Conservation (phyloP, 1,140 invertebrate species). For the Lepidurus apus region DNA sequence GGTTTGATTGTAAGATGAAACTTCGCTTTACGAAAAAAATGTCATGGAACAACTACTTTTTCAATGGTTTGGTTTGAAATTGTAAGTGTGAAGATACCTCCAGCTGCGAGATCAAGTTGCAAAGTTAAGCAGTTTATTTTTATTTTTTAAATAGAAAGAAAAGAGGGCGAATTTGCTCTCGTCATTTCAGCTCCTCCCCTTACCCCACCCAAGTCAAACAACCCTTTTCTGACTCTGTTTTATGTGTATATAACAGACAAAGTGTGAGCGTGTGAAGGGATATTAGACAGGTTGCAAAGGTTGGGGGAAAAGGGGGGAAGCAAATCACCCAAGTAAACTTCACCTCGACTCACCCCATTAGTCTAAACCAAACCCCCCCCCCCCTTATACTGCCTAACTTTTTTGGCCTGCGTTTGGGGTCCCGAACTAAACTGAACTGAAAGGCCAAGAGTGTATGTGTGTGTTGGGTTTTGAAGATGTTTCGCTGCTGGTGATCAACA, state of each 20-base stretch:
- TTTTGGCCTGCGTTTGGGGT: not conserved
- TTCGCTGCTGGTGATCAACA: too few relatives aligned
- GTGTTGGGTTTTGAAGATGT: too few relatives aligned
- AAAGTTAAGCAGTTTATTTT: too few relatives aligned
- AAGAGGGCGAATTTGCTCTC: too few relatives aligned
- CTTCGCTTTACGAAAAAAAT: not conserved
- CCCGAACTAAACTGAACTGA: too few relatives aligned
- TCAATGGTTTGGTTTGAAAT: too few relatives aligned
- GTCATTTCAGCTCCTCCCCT: not conserved
- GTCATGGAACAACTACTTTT: too few relatives aligned
- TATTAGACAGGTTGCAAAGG: conserved; percentile 8
- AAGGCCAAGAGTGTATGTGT: too few relatives aligned
- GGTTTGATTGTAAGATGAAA: not conserved
- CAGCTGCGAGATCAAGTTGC: too few relatives aligned
- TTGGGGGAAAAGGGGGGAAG: not conserved
- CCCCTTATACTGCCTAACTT: not conserved
- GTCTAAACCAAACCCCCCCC: not conserved
- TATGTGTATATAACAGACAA: conserved; percentile 19
- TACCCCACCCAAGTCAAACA: not conserved
- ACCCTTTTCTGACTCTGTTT: not conserved
- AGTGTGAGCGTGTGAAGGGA: conserved; percentile 20
- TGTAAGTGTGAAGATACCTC: too few relatives aligned
- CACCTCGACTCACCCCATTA: conserved; percentile 13
- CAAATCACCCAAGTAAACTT: conserved; percentile 22
- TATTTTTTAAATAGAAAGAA: too few relatives aligned